A percentile compares a stretch with the other conserved stretches of the same genome.
phyloP scores from a whole-genome alignment of 2,113 vertebrate species.

The Motacilla alba region DNA sequence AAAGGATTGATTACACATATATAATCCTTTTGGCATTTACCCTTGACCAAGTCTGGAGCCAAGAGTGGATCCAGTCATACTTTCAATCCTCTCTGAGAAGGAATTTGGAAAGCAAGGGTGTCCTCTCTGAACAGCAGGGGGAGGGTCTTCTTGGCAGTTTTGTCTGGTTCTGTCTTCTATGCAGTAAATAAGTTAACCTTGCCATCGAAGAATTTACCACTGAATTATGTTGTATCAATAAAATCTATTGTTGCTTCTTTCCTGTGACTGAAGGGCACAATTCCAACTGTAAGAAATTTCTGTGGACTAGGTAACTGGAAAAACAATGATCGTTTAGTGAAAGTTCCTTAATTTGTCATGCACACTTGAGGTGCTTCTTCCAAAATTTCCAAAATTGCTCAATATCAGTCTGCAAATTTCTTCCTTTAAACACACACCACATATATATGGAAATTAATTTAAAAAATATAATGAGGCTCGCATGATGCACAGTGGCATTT shows the following conservation, averaged over 20 bases:
- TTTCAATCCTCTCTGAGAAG: not conserved
- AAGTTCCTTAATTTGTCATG: not conserved
- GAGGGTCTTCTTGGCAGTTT: not conserved
- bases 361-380: not conserved
- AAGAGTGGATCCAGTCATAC: not conserved
- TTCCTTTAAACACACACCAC: not conserved
- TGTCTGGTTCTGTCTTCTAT: not conserved
- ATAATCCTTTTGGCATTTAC: not conserved
- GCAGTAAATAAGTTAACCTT: not conserved
- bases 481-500: not conserved
- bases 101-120: not conserved
- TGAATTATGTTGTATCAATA: not conserved
- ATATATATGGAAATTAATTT: not conserved
- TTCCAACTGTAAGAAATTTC: not conserved
- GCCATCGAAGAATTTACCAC: not conserved
- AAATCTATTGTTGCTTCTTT: not conserved
- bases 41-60: not conserved
- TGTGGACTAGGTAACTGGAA: not conserved
- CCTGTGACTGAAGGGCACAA: not conserved
- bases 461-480: not conserved
- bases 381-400: not conserved
- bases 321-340: not conserved
- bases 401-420: not conserved
- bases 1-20: not conserved
- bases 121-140: not conserved